phyloP scores from a whole-genome alignment of 64 coral and sea anemone genomes.

The Anthopleura sola region DNA sequence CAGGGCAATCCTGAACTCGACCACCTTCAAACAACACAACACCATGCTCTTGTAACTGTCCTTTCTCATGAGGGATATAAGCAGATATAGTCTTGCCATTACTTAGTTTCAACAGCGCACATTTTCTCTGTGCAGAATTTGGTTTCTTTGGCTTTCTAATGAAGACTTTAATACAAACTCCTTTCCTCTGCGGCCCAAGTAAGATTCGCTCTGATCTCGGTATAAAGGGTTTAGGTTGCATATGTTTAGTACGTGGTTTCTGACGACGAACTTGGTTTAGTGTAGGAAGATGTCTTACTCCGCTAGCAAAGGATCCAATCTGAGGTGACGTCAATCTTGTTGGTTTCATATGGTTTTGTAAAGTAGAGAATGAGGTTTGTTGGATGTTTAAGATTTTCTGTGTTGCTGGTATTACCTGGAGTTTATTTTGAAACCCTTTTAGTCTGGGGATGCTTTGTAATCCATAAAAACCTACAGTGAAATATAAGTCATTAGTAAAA shows the following conservation, averaged over 20 bases:
- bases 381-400: neutral
- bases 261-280: slow-evolving; percentile 82
- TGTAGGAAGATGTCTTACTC: slow-evolving; percentile 71
- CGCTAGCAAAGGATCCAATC: slow-evolving; percentile 15
- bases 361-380: neutral
- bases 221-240: slow-evolving; percentile 50
- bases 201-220: slow-evolving; percentile 64
- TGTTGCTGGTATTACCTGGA: neutral
- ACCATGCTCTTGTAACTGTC: slow-evolving; percentile 88
- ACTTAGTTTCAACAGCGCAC: slow-evolving; percentile 86
- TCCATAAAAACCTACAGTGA: neutral
- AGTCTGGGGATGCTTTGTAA: neutral
- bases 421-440: neutral
- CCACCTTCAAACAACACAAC: slow-evolving; percentile 95
- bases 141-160: slow-evolving; percentile 97
- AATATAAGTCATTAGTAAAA: too few relatives aligned
- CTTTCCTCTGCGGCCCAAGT: slow-evolving; percentile 82
- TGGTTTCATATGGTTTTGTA: neutral
- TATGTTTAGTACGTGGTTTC: slow-evolving; percentile 79
- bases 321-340: neutral
- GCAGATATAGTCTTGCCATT: slow-evolving; percentile 92
- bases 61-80: slow-evolving; percentile 89
- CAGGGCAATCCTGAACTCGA: slow-evolving; percentile 91
- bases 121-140: slow-evolving; percentile 94
- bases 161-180: slow-evolving; percentile 98